Evolutionary conservation across 1,140 invertebrate species (phyloP).

Genomic region (Drosophila nannoptera): DNA sequence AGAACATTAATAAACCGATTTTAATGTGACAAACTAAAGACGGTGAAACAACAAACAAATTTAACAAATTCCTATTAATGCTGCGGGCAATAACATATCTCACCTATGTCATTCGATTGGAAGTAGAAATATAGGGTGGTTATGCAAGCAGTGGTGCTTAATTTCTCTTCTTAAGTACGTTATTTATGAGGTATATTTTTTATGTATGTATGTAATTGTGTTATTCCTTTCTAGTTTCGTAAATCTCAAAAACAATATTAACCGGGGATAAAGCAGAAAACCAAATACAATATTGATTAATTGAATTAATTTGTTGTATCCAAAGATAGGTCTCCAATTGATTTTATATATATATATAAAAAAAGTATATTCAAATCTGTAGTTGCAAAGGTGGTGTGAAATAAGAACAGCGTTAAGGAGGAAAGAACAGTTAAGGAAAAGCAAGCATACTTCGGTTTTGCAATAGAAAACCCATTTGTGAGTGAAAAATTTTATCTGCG

Average conservation of each 20-base stretch:
- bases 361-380: constrained; percentile 8
- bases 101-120: constrained; percentile 18
- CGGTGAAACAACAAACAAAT: constrained; percentile 31
- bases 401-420: constrained; percentile 28
- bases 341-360: constrained; percentile 9
- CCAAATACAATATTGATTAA: neutral
- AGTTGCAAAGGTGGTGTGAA: constrained; percentile 12
- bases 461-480: constrained; percentile 16
- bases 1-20: constrained; percentile 30
- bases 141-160: constrained; percentile 17
- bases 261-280: neutral
- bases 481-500: constrained; percentile 23
- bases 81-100: constrained; percentile 20
- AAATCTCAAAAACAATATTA: constrained; percentile 1
- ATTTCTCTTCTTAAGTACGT: constrained; percentile 60
- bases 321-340: constrained; percentile 2
- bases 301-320: constrained; percentile 8
- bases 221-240: constrained; percentile 28
- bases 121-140: constrained; percentile 27
- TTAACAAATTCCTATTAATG: constrained; percentile 38
- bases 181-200: constrained; percentile 50
- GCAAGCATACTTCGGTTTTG: constrained; percentile 11
- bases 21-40: constrained; percentile 18
- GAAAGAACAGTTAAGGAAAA: constrained; percentile 31
- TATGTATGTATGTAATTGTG: constrained; percentile 17